phyloP scores from a whole-genome alignment of 2,888 invertebrate genomes.

The Perizoma flavofasciatum region DNA sequence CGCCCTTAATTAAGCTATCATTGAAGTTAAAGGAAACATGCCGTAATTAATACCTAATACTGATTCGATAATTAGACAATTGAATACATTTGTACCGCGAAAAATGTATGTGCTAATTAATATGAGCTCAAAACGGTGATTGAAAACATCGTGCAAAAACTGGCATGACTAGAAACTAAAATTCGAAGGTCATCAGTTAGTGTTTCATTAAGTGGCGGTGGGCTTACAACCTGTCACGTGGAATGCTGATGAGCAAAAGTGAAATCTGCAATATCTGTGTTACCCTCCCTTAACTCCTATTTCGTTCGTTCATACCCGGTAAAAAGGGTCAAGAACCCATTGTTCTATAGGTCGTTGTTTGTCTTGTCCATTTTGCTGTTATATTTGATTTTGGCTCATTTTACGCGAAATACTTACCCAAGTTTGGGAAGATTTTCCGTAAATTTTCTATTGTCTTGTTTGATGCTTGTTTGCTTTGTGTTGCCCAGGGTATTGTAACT shows the following conservation, averaged over 20 bases:
- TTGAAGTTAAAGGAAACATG: constrained; percentile 20
- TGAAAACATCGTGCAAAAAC: too few species aligned
- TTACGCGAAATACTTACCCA: constrained; percentile 44
- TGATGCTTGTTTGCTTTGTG: constrained; percentile 32
- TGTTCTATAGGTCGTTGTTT: constrained; percentile 67
- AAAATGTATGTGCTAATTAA: too few species aligned
- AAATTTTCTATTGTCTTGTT: constrained; percentile 50
- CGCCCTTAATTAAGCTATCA: constrained; percentile 15
- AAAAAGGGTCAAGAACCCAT: constrained; percentile 64
- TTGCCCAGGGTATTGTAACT: constrained; percentile 32
- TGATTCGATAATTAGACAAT: background rate
- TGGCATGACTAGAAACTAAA: too few species aligned
- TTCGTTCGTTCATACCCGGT: constrained; percentile 19
- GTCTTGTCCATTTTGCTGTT: constrained; percentile 69
- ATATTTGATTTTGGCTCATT: constrained; percentile 73
- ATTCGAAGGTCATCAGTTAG: too few species aligned
- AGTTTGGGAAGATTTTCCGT: constrained; percentile 60
- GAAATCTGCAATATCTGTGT: constrained; percentile 14
- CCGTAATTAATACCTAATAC: background rate
- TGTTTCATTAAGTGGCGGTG: too few species aligned
- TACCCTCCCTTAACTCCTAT: constrained; percentile 11
- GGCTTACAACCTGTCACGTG: too few species aligned
- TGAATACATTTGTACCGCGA: background rate
- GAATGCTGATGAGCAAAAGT: too few species aligned
- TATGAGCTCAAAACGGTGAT: too few species aligned